Evolutionary conservation across 2,113 vertebrate genomes (phyloP), one percentile per base, ranked within the genome.

Genomic region (Riparia riparia): DNA sequence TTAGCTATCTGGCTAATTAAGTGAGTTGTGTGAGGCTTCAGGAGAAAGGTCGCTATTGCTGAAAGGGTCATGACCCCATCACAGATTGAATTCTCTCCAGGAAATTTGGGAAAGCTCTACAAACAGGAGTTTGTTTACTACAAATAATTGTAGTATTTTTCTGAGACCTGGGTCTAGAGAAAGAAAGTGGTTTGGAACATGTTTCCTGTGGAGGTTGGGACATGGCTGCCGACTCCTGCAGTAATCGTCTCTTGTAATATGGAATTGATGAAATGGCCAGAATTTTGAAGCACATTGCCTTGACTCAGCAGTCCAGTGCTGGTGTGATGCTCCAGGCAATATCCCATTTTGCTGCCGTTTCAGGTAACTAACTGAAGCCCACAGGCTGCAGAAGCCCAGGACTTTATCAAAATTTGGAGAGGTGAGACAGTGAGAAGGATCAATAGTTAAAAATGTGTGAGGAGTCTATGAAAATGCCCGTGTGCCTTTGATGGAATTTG

Each of bases 181-280:
- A 68, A 45, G 37, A 20, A 20, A 53, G 2, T 49, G 22, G 11
- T 68, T 64, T 45, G 70, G 16, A 41, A 31, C 54, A 7, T 11
- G 8, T 74, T 44, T 66, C 44, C n/a, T 42, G 41, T 47, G 29
- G 42, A 29, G 56, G n/a, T 4, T 84, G 42, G 24, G 17, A 10
- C 19, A 19, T 29, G 26, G 49, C 60, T 80, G 34, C 39, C 61
- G 47, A 50, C 10, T 37, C 22, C 16, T 49, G 26, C 8, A n/a
- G 8, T 21, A 34, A n/a, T 74, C 22, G 2, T 74, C 14, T 37
- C 12, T 1, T 13, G 1, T 6, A 8, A 34, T 18, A 19, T 14
- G 51, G 49, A 69, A 24, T 0, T 47, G 49, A 26, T 79, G 12
- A 32, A 70, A 20, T 14, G 32, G 15, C 20, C 58, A 6, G 10